A percentile compares a stretch with the other conserved stretches of the same genome.
These are phyloP conservation scores for Linyphia triangularis DNA, from an alignment of 2,888 invertebrate genomes.

Conservation along the genomic window DNA sequence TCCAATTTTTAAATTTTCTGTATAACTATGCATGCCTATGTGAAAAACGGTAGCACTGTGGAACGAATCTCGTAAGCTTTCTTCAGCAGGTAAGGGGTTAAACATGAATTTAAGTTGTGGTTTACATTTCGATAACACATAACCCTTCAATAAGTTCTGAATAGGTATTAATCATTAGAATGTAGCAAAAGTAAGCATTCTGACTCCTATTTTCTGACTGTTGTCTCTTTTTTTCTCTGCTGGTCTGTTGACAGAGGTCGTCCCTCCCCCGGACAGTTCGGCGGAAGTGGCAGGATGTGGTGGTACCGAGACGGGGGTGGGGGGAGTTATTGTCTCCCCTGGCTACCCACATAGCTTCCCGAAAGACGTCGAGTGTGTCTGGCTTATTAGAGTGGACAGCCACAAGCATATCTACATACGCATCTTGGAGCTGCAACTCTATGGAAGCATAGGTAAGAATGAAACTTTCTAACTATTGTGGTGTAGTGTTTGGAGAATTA, in stretches of 20 bases:
- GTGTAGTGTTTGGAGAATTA: too few relatives aligned
- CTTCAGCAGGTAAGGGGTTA: too few relatives aligned
- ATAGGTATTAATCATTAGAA: too few relatives aligned
- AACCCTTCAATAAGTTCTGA: too few relatives aligned
- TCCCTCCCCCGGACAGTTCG: slow-evolving; percentile 77
- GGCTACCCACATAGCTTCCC: slow-evolving; percentile 80
- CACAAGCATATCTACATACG: slow-evolving; percentile 80
- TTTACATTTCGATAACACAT: too few relatives aligned
- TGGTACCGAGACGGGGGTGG: slow-evolving; percentile 78
- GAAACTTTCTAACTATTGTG: too few relatives aligned
- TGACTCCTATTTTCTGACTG: not conserved
- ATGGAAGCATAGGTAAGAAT: slow-evolving; percentile 79
- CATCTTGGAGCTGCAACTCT: slow-evolving; percentile 80
- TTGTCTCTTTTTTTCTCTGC: slow-evolving; percentile 43
- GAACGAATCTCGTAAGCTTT: too few relatives aligned
- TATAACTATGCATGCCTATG: too few relatives aligned
- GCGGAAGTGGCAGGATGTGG: slow-evolving; percentile 77
- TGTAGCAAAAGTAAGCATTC: too few relatives aligned
- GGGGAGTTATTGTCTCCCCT: slow-evolving; percentile 80
- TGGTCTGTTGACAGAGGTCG: slow-evolving; percentile 75
- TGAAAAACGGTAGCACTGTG: too few relatives aligned
- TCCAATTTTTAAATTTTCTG: too few relatives aligned
- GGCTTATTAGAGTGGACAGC: slow-evolving; percentile 80
- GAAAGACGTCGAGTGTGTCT: slow-evolving; percentile 80
- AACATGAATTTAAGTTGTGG: too few relatives aligned